Conservation (phyloP, 2,113 vertebrate genomes). For the Jacana jacana region DNA sequence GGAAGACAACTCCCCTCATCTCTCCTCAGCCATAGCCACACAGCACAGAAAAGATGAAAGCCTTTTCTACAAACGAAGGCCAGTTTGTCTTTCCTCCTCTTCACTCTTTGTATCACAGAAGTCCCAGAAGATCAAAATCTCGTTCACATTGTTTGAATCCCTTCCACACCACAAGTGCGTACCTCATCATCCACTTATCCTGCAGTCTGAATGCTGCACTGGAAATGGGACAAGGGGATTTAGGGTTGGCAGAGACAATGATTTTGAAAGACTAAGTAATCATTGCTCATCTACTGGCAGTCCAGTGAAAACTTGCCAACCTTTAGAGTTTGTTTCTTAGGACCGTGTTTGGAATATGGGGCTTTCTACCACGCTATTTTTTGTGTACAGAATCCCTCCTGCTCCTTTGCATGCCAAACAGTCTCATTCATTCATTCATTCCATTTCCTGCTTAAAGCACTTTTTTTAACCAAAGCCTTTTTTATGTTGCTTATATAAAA, state of each 20-base stretch:
- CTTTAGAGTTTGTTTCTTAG: not conserved
- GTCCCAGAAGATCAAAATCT: constrained; percentile 39
- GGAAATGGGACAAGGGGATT: not conserved
- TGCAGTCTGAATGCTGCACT: not conserved
- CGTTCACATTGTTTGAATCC: constrained; percentile 1
- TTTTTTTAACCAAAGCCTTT: not conserved
- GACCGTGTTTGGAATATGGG: not conserved
- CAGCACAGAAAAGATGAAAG: constrained; percentile 28
- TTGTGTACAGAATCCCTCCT: not conserved
- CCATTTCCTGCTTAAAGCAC: not conserved
- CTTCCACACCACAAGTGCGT: constrained; percentile 31
- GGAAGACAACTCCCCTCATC: not conserved
- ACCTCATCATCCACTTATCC: constrained; percentile 4
- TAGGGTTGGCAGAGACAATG: not conserved
- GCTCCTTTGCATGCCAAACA: not conserved
- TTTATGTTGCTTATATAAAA: not conserved
- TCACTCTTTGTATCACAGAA: not conserved
- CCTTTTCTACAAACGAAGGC: constrained; percentile 10
- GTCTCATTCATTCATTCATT: not conserved
- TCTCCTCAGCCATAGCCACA: not conserved
- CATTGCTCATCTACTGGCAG: not conserved
- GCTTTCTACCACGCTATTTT: not conserved
- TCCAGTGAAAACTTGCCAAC: not conserved
- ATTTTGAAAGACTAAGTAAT: not conserved
- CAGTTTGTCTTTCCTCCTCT: constrained; percentile 18